Percentiles rank a stretch among this genome's conserved stretches.
Conservation (phyloP, 1,140 invertebrate species). For the Heliconius melpomene region DNA sequence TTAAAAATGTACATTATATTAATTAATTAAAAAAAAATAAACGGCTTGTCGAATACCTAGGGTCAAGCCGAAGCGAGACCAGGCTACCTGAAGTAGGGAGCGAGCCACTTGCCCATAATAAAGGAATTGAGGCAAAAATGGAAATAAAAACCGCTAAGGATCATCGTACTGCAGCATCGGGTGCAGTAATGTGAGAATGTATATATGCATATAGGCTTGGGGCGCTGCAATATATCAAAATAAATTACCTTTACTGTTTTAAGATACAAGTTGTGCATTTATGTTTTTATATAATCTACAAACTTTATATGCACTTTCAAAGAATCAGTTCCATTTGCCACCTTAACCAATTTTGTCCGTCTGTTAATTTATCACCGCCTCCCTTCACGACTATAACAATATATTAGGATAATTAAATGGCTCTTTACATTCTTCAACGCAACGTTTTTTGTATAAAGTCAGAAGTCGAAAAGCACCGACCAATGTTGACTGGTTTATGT, state of each 20-base stretch:
- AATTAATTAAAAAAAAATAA: constrained; percentile 58
- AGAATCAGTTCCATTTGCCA: constrained; percentile 53
- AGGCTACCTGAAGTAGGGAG: constrained; percentile 74
- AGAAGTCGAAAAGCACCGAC: constrained; percentile 76
- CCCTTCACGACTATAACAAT: constrained; percentile 72
- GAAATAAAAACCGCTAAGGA: constrained; percentile 66
- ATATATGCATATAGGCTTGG: constrained; percentile 28
- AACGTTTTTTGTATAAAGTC: constrained; percentile 77
- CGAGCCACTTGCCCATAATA: constrained; percentile 72
- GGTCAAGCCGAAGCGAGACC: constrained; percentile 68
- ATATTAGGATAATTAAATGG: constrained; percentile 81
- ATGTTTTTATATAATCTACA: constrained; percentile 4
- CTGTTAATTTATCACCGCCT: constrained; percentile 57
- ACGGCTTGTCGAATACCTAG: constrained; percentile 74
- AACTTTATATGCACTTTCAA: not conserved
- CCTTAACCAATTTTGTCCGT: constrained; percentile 39
- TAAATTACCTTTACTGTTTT: constrained; percentile 8
- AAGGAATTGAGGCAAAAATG: constrained; percentile 74
- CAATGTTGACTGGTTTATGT: constrained; percentile 78
- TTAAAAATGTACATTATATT: constrained; percentile 49
- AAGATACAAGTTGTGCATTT: constrained; percentile 10
- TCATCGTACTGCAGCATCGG: constrained; percentile 69
- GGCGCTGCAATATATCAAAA: constrained; percentile 6
- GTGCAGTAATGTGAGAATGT: constrained; percentile 59
- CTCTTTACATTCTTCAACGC: constrained; percentile 81